Percentiles rank a stretch among this genome's conserved stretches.
Conservation (phyloP, 2,113 vertebrate species). For the Nanger granti region DNA sequence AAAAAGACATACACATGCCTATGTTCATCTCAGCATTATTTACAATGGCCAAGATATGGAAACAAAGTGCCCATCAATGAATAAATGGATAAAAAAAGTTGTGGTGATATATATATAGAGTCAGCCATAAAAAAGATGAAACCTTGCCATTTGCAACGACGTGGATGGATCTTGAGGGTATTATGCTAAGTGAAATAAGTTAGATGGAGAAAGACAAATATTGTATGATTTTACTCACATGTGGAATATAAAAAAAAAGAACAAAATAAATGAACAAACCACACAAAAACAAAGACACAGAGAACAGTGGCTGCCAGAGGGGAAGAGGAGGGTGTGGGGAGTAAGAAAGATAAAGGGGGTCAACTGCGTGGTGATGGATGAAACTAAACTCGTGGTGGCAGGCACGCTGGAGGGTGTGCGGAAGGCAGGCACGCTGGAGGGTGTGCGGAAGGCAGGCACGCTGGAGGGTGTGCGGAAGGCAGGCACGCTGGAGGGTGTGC, state of each 20-base stretch:
- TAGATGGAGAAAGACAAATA: background rate
- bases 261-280: background rate
- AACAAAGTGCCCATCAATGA: background rate
- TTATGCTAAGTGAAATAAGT: background rate
- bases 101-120: background rate
- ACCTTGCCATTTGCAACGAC: background rate
- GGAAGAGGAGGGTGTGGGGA: background rate
- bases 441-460: no score
- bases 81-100: background rate
- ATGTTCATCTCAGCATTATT: background rate
- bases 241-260: background rate
- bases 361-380: background rate
- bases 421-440: no score
- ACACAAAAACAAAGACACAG: background rate
- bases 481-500: no score
- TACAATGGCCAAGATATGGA: background rate
- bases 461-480: no score
- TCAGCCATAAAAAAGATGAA: background rate
- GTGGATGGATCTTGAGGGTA: background rate
- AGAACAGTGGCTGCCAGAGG: background rate
- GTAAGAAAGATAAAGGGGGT: background rate
- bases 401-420: accelerated
- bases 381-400: accelerated
- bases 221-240: background rate
- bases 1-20: background rate